These are phyloP conservation scores for Tiliacea citrago DNA, from an alignment of 2,888 invertebrate genomes.

Conservation along the genomic window DNA sequence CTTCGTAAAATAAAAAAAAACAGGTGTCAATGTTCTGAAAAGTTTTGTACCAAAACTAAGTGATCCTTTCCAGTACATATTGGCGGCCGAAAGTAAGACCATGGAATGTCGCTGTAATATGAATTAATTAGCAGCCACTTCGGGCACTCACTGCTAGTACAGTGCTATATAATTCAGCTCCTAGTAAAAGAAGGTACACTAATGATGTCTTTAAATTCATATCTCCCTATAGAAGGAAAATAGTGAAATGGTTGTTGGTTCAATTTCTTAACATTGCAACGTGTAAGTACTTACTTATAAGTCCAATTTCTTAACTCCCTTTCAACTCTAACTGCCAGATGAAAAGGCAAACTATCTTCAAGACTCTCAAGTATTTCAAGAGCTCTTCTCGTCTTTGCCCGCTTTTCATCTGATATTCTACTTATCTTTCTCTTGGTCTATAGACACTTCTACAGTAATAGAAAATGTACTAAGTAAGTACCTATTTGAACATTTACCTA, in stretches of 20 bases:
- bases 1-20: too few relatives aligned
- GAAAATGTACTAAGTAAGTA: slow-evolving; percentile 11
- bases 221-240: background rate
- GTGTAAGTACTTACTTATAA: slow-evolving; percentile 10
- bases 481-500: slow-evolving; percentile 9
- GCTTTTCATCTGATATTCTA: slow-evolving; percentile 36
- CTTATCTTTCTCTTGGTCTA: slow-evolving; percentile 21
- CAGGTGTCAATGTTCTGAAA: background rate
- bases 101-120: too few relatives aligned
- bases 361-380: slow-evolving; percentile 21
- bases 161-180: background rate
- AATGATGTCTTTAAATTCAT: background rate
- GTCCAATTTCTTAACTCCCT: slow-evolving; percentile 23
- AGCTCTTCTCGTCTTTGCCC: slow-evolving; percentile 14
- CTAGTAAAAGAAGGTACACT: background rate
- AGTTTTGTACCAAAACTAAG: background rate
- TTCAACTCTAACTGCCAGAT: slow-evolving; percentile 18
- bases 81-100: background rate
- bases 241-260: background rate
- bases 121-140: background rate
- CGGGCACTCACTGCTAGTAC: background rate
- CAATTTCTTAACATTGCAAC: slow-evolving; percentile 10
- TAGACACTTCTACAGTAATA: slow-evolving; percentile 25
- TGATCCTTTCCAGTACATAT: background rate
- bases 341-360: slow-evolving; percentile 41